Evolutionary conservation across 2,888 invertebrate genomes (phyloP), one percentile per base, ranked within the genome.

Genomic region (Volucella inanis): DNA sequence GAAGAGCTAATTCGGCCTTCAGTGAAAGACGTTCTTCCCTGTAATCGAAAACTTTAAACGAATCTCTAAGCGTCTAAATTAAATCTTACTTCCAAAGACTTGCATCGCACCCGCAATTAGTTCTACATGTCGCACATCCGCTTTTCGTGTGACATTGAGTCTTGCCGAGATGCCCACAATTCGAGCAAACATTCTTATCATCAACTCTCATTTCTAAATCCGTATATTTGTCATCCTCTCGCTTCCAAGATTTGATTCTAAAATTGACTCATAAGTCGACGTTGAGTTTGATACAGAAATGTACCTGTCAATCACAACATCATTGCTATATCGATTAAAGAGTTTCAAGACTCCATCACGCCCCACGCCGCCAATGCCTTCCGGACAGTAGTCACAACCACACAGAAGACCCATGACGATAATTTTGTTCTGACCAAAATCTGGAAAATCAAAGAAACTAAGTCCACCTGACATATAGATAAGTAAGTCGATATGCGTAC

Each of bases 311-410:
- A 97, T 93, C 83, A 96, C 93, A 86, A 95, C 94, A 11, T 93
- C 90, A 65, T 96, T 95, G 15, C 93, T 89, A 41, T 95, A 92
- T 68, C 93, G 93, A 87, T 94, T 94, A 68, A 97, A 94, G 75
- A 96, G 94, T 87, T 96, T 95, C 2, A 96, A 89, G 8, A 95
- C 96, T 1, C 95, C 94, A 86, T 97, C 96, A 84, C 95, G 95
- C 0, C 98, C 98, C 62, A 96, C 93, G 0, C 96, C 96, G 47
- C 93, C 93, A 84, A 98, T 92, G 88, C 98, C 97, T 4, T 95
- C 95, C 0, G 94, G 94, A 55, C 94, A 94, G 90, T 98, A 98
- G 92, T 98, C 98, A 90, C 97, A 97, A 0, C 98, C 98, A 87
- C 97, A 95, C 1, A 98, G 92, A 41, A 98, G 90, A 8, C 97